phyloP scores from a whole-genome alignment of 2,797 vertebrate genomes.

The Philypnodon macrostomus region DNA sequence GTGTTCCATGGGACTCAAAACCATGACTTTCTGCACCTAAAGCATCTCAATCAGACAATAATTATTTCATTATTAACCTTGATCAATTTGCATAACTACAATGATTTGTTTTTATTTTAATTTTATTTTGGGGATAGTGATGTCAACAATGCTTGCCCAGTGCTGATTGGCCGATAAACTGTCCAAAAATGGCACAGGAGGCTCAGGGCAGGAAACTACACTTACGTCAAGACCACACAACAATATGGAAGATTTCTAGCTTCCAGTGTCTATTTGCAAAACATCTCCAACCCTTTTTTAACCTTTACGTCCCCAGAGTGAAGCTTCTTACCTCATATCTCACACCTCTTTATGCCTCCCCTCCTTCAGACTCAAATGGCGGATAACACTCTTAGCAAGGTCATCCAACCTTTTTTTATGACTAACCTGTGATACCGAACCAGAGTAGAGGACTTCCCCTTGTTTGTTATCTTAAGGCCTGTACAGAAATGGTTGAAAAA shows the following conservation, averaged over 20 bases:
- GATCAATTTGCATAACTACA: too few relatives aligned
- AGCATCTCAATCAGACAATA: too few relatives aligned
- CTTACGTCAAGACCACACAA: slow-evolving; percentile 49
- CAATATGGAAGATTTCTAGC: slow-evolving; percentile 16
- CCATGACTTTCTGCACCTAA: too few relatives aligned
- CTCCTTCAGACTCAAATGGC: slow-evolving; percentile 42
- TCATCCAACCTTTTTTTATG: slow-evolving; percentile 49
- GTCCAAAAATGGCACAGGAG: slow-evolving; percentile 28
- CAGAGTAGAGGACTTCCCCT: slow-evolving; percentile 61
- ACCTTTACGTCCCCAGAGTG: slow-evolving; percentile 39
- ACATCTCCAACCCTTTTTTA: slow-evolving; percentile 56
- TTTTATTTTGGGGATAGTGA: too few relatives aligned
- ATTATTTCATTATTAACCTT: too few relatives aligned
- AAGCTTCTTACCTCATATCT: slow-evolving; percentile 60
- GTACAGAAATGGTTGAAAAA: slow-evolving; percentile 33
- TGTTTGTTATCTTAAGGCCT: slow-evolving; percentile 69
- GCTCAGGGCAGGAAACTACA: slow-evolving; percentile 47
- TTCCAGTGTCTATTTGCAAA: slow-evolving; percentile 51
- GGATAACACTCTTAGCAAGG: slow-evolving; percentile 44
- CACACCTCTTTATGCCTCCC: slow-evolving; percentile 44
- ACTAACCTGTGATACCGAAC: slow-evolving; percentile 38
- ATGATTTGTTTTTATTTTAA: too few relatives aligned
- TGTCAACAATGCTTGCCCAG: neutral
- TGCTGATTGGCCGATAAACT: slow-evolving; percentile 28
- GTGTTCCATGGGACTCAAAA: too few relatives aligned